These are phyloP conservation scores for Troides oblongomaculatus DNA, from an alignment of 2,888 invertebrate species.

Conservation along the genomic window DNA sequence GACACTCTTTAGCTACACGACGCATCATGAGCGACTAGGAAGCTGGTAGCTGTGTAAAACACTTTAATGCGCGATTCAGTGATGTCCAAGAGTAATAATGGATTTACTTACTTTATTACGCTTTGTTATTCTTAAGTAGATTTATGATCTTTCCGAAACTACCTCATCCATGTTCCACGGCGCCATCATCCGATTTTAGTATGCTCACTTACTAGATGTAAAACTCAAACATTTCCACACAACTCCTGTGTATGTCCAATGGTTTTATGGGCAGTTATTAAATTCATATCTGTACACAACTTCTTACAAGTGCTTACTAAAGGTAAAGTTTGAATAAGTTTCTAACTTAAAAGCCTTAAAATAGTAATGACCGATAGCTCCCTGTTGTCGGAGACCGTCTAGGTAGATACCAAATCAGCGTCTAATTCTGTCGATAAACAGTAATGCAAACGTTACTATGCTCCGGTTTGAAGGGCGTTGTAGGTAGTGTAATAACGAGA, in stretches of 20 bases:
- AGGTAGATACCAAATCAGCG: too few species aligned
- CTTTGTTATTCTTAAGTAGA: slow-evolving; percentile 36
- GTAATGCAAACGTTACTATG: too few species aligned
- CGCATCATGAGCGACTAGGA: slow-evolving; percentile 54
- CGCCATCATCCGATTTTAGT: not conserved
- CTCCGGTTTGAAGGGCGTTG: too few species aligned
- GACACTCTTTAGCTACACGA: slow-evolving; percentile 43
- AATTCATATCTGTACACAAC: not conserved
- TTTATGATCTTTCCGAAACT: slow-evolving; percentile 33
- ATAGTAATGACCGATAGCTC: not conserved
- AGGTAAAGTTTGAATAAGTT: not conserved
- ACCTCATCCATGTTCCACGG: slow-evolving; percentile 1
- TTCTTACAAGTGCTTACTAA: not conserved
- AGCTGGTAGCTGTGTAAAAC: slow-evolving; percentile 49
- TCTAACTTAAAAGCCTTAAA: not conserved
- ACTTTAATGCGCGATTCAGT: slow-evolving; percentile 46
- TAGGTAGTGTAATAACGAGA: too few species aligned
- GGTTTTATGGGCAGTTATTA: not conserved
- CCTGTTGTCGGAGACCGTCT: too few species aligned
- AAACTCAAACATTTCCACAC: slow-evolving; percentile 1
- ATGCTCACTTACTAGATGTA: not conserved
- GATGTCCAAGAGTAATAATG: slow-evolving; percentile 39
- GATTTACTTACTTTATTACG: slow-evolving; percentile 40
- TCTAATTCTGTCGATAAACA: too few species aligned
- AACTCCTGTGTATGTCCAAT: not conserved